Percentiles rank a stretch among this genome's conserved stretches.
Evolutionary conservation across 92 coral and sea anemone species (phyloP).

Genomic region (Bergia sp.): DNA sequence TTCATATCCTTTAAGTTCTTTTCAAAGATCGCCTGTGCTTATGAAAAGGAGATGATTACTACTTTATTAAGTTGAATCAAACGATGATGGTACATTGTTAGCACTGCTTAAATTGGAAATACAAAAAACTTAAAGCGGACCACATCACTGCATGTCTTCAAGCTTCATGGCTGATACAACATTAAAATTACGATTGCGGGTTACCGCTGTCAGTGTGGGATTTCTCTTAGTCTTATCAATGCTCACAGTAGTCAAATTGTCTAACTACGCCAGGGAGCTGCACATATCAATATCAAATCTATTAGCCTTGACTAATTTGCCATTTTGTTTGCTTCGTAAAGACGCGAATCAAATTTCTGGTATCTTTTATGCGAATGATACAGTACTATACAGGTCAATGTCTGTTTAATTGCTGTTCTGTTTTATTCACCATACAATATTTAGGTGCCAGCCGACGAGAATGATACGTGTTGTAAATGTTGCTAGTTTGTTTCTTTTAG

Average conservation of each 20-base stretch:
- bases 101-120: neutral
- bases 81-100: neutral
- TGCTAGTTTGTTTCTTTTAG: conserved; percentile 16
- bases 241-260: neutral
- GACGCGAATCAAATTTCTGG: neutral
- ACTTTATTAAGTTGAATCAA: conserved; percentile 16
- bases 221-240: neutral
- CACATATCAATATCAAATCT: neutral
- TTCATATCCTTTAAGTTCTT: neutral
- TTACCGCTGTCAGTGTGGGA: conserved; percentile 3
- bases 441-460: neutral
- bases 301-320: conserved; percentile 2
- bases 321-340: neutral
- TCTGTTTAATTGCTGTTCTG: neutral
- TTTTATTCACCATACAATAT: neutral
- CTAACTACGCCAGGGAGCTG: conserved; percentile 11
- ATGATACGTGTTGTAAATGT: neutral
- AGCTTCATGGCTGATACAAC: conserved; percentile 17
- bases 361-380: neutral
- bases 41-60: conserved; percentile 24
- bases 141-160: neutral
- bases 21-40: neutral
- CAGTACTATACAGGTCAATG: neutral
- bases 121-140: neutral
- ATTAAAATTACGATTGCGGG: conserved; percentile 7